Evolutionary conservation across 1,140 invertebrate genomes (phyloP), one percentile per base, ranked within the genome.

Genomic region (Meloidogyne floridensis): DNA sequence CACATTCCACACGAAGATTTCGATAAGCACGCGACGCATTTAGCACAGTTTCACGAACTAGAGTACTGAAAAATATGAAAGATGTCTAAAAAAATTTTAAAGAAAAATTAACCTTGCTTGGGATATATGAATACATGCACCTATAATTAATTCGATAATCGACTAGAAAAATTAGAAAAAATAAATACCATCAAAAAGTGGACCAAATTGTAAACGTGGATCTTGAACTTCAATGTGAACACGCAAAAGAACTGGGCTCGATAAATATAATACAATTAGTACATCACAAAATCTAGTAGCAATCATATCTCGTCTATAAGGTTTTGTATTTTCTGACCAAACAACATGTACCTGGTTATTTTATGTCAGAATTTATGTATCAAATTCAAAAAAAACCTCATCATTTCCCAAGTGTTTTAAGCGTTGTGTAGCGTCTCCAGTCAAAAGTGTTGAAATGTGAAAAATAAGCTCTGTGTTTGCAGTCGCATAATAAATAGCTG

Each of bases 231-330:
- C 90, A 53, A 85, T 77, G 18, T 86, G 79, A 1, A 90, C 83
- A n/a, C 88, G 85, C n/a, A 86, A 53, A n/a, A 85, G 72, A 47
- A 72, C 79, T 11, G 79, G 73, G 32, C 65, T 83, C 97, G 91
- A 8, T 87, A 95, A 97, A 92, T 99, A 98, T 86, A 99, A 95
- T 10, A 95, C 95, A 89, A 99, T 97, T 8, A 99, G 92, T 74
- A 98, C 95, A 92, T 99, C 97, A 90, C 97, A 98, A 92, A 99
- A 99, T 92, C 99, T 96, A 15, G 97, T 99, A 42, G 97, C 96
- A 90, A 99, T 94, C 82, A 98, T 98, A 86, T 96, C 96, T 65
- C 97, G 92, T 80, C 96, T 93, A 92, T 99, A 99, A 89, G 97
- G 95, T 77, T 82, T 82, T 90, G 92, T 93, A 69, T 69, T 79